Base-by-base conservation (phyloP, 2,888 invertebrate species). In the Bembecia ichneumoniformis region DNA sequence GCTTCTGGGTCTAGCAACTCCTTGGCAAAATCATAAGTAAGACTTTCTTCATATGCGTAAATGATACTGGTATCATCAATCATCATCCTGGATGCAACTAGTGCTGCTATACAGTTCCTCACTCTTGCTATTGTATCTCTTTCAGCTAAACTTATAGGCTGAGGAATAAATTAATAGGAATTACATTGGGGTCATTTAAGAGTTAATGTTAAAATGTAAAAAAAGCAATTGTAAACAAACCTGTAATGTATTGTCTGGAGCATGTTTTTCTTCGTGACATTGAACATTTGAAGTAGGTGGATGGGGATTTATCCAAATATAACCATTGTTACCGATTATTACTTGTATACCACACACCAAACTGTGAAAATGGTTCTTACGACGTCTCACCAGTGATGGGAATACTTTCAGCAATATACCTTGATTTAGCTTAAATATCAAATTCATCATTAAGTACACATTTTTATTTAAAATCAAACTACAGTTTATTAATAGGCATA, bases 251-350 rank as follows among this genome's bases (percentile, higher is more conserved):
- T 57, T 52, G 53, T 68, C 66, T 35, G 66, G 64, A 48, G 91
- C 90, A 45, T 88, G 84, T 4, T 88, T 14, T 17, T 62, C 49
- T 11, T 70, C 71, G 13, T 68, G 13, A 14, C 13, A 2, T 40
- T 40, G 3, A 11, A 5, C 5, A 14, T n/a, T 13, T 2, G 40
- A 14, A 4, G 40, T 3, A 7, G 40, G 67, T 47, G 69, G 83
- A 3, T 87, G 89, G 0, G 96, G 94, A 51, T 93, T 93, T 51
- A 99, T 93, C 97, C 98, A 99, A 55, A 99, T 92, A 65, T 93
- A 97, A 0, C 99, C 99, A 77, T 99, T 98, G 71, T 97, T 97
- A 5, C 99, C 99, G 17, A 99, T 89, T 52, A 99, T 97, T 16
- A 99, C 87, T 52, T 95, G 95, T 0, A 95, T 95, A 0, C 98